A percentile compares a stretch with the other conserved stretches of the same genome.
Conservation (phyloP, 30 jellyfish, hydroid and myxozoan species). For the Pseudorhiza aurosa region DNA sequence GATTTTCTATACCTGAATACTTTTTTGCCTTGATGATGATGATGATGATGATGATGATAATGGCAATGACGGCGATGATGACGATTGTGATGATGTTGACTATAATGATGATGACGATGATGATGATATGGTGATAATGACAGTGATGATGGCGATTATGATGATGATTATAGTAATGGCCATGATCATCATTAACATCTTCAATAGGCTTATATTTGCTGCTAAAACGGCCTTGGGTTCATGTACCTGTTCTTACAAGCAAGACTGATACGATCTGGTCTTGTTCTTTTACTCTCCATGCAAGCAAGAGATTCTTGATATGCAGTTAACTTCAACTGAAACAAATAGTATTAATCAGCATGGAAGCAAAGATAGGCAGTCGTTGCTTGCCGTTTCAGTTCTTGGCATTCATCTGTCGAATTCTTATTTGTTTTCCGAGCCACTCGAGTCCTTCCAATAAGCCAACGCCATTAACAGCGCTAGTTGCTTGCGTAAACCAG, state of each 20-base stretch:
- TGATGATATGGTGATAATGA: background rate
- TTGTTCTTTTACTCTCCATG: no score
- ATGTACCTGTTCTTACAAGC: no score
- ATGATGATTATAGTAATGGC: background rate
- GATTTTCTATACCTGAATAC: no score
- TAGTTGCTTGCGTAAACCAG: conserved; percentile 90
- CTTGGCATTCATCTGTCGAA: conserved; percentile 17
- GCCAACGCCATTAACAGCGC: conserved; percentile 91
- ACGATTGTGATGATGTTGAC: background rate
- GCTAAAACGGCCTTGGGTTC: no score
- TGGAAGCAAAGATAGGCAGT: no score
- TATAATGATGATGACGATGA: background rate
- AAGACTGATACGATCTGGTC: no score
- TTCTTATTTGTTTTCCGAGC: conserved; percentile 76
- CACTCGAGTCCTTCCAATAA: conserved; percentile 89
- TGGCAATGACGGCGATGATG: background rate
- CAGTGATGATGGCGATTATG: background rate
- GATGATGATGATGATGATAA: background rate
- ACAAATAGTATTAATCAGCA: no score
- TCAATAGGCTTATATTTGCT: no score
- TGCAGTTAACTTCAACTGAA: no score
- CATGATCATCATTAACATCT: background rate
- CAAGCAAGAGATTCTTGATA: no score
- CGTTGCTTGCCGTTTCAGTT: no score
- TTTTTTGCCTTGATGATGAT: no score